phyloP scores from a whole-genome alignment of 2,888 invertebrate species.

The Nemotelus nigrinus region DNA sequence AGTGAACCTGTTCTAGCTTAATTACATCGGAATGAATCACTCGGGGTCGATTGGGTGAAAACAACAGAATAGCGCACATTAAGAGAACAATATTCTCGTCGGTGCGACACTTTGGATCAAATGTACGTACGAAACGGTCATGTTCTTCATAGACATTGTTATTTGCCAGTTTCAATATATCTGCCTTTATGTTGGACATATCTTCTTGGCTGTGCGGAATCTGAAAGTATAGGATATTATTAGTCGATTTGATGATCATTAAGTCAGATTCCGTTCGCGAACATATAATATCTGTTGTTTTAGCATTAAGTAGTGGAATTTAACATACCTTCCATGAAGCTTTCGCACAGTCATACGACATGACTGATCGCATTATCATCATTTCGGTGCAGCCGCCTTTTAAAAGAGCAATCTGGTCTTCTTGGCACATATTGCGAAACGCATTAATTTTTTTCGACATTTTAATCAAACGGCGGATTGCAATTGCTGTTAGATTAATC shows the following conservation, averaged over 20 bases:
- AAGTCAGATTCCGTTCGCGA: no score
- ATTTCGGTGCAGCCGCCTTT: constrained; percentile 94
- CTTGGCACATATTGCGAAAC: constrained; percentile 93
- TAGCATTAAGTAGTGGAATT: background rate
- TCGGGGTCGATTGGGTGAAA: constrained; percentile 83
- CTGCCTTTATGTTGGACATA: constrained; percentile 83
- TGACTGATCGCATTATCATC: constrained; percentile 92
- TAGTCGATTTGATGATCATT: background rate
- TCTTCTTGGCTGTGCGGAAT: constrained; percentile 82
- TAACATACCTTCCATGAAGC: constrained; percentile 85
- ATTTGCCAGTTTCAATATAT: constrained; percentile 89
- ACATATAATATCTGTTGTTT: no score
- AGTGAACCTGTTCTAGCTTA: constrained; percentile 79
- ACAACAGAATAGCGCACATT: constrained; percentile 89
- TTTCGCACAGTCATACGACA: constrained; percentile 88
- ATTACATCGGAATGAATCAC: constrained; percentile 87
- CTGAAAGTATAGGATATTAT: constrained; percentile 61
- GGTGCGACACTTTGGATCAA: constrained; percentile 84
- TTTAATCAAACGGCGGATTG: constrained; percentile 86
- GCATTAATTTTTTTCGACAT: constrained; percentile 87
- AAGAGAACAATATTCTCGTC: constrained; percentile 92
- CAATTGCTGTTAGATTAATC: constrained; percentile 90
- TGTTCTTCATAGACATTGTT: constrained; percentile 90
- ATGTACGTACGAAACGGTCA: constrained; percentile 84
- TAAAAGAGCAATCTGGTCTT: constrained; percentile 82